Evolutionary conservation across 1,140 invertebrate species (phyloP).

Genomic region (Drosophila sucinea): DNA sequence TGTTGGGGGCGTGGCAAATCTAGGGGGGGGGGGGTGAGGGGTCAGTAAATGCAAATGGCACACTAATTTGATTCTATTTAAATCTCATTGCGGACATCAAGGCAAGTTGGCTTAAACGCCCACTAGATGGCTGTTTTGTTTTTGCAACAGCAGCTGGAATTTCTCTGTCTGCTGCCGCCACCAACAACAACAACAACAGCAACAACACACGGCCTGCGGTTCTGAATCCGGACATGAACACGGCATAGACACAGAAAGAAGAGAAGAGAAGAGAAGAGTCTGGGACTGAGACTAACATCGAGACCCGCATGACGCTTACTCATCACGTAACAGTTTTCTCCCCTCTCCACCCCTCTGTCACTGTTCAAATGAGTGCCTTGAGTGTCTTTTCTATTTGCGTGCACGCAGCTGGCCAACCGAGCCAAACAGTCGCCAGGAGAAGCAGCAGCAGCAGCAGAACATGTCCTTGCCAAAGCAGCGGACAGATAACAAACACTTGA

Average conservation of each 20-base stretch:
- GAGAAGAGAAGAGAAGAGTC: too few relatives aligned
- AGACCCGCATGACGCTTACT: slow-evolving; percentile 71
- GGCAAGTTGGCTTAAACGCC: slow-evolving; percentile 74
- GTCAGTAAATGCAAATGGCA: slow-evolving; percentile 54
- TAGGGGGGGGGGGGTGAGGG: slow-evolving; percentile 18
- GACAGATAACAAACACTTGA: slow-evolving; percentile 76
- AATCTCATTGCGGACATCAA: slow-evolving; percentile 79
- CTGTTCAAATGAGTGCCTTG: slow-evolving; percentile 72
- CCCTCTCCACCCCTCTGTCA: background rate
- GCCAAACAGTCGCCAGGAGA: slow-evolving; percentile 44
- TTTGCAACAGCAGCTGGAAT: slow-evolving; percentile 21
- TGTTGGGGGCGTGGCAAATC: slow-evolving; percentile 4
- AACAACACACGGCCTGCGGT: slow-evolving; percentile 15
- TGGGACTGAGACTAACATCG: background rate
- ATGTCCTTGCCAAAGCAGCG: slow-evolving; percentile 46
- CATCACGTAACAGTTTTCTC: slow-evolving; percentile 71
- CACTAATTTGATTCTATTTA: slow-evolving; percentile 82
- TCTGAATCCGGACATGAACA: slow-evolving; percentile 35
- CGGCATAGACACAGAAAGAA: background rate
- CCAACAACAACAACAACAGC: too few relatives aligned
- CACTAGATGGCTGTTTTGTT: slow-evolving; percentile 67
- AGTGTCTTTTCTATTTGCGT: slow-evolving; percentile 80
- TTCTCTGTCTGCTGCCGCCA: slow-evolving; percentile 20
- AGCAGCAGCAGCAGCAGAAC: slow-evolving; percentile 30
- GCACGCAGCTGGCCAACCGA: slow-evolving; percentile 62